A percentile compares a stretch with the other conserved stretches of the same genome.
Conservation (phyloP, 2,888 invertebrate genomes). For the Mantis religiosa region DNA sequence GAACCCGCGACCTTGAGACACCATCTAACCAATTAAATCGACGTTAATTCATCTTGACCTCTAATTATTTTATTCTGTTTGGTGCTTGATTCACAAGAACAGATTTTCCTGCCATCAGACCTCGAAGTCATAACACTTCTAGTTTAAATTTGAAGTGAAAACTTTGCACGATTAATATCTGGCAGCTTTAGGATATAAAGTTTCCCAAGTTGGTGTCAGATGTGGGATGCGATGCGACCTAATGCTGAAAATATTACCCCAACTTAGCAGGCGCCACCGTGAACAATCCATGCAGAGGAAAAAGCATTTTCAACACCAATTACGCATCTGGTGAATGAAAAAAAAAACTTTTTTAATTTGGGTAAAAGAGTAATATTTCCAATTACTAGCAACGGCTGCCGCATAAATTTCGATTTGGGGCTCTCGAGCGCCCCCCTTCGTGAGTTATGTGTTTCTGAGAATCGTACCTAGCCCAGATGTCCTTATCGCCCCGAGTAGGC, state of each 20-base stretch:
- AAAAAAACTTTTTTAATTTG: constrained; percentile 30
- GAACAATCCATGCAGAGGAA: not conserved
- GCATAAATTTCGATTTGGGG: constrained; percentile 24
- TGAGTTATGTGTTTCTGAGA: not conserved
- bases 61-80: too few relatives aligned
- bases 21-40: too few relatives aligned
- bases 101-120: not conserved
- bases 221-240: constrained; percentile 1
- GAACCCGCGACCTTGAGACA: too few relatives aligned
- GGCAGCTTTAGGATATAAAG: not conserved
- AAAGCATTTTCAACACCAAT: constrained; percentile 20
- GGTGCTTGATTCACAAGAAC: not conserved
- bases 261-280: not conserved
- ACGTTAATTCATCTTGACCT: too few relatives aligned
- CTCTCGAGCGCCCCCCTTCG: not conserved
- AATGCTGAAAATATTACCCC: constrained; percentile 28
- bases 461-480: not conserved
- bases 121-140: not conserved
- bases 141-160: not conserved
- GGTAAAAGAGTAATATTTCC: constrained; percentile 29
- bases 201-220: not conserved
- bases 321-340: constrained; percentile 24
- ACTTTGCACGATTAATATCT: not conserved
- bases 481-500: too few relatives aligned
- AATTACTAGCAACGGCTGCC: constrained; percentile 19